phyloP scores from a whole-genome alignment of 2,888 invertebrate species.

The Diaprepes abbreviatus region DNA sequence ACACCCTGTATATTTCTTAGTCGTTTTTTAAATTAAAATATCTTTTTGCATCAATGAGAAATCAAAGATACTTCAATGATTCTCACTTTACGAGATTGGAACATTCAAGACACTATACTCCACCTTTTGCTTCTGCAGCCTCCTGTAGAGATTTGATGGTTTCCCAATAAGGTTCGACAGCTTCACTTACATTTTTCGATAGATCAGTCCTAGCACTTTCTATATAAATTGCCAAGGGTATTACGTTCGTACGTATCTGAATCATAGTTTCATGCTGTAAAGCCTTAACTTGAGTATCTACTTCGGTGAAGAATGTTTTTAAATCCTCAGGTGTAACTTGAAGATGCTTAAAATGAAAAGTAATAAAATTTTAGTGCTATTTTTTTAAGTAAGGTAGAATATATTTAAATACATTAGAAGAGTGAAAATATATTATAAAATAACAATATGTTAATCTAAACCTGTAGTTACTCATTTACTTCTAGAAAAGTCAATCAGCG shows the following conservation, averaged over 20 bases:
- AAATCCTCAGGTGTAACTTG: not conserved
- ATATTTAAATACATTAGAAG: no score
- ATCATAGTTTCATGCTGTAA: not conserved
- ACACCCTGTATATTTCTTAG: no score
- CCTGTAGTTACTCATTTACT: no score
- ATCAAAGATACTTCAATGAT: no score
- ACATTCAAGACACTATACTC: not conserved
- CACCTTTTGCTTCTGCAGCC: not conserved
- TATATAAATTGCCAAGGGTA: not conserved
- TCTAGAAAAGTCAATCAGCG: no score
- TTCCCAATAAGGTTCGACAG: not conserved
- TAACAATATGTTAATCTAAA: no score
- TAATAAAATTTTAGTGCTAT: no score
- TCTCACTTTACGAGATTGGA: no score
- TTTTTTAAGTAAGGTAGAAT: no score
- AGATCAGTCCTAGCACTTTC: not conserved
- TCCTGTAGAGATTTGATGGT: not conserved
- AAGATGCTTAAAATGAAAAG: not conserved
- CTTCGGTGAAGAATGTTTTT: not conserved
- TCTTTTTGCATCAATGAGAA: no score
- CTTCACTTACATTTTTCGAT: not conserved
- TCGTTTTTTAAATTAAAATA: no score
- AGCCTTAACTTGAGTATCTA: not conserved
- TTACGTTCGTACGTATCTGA: not conserved
- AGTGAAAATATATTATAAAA: no score